These are phyloP conservation scores for Oreochromis tanganicae DNA, from an alignment of 2,113 vertebrate genomes.

Conservation along the genomic window DNA sequence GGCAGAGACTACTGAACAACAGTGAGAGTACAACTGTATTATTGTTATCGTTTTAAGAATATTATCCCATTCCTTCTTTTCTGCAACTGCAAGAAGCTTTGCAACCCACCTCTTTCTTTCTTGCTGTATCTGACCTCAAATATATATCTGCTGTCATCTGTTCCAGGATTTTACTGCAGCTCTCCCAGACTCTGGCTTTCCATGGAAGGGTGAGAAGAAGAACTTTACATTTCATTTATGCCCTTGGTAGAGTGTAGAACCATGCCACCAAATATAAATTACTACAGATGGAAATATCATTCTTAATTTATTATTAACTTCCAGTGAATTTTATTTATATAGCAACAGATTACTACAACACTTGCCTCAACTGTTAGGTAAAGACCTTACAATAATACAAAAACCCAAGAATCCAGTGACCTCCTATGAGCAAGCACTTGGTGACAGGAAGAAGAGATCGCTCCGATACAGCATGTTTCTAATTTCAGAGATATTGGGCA, in stretches of 20 bases:
- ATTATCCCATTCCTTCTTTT: not conserved
- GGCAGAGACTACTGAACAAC: not conserved
- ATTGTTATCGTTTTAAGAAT: not conserved
- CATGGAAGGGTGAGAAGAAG: not conserved
- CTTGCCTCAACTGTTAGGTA: not conserved
- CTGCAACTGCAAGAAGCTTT: not conserved
- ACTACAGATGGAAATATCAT: not conserved
- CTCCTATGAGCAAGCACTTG: not conserved
- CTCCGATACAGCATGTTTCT: not conserved
- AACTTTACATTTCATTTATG: not conserved
- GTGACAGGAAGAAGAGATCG: not conserved
- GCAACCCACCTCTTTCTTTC: not conserved
- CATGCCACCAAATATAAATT: not conserved
- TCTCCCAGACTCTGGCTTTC: not conserved
- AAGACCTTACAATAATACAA: not conserved
- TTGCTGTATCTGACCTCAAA: not conserved
- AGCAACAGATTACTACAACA: not conserved
- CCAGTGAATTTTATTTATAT: not conserved
- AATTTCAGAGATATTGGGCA: too few species aligned
- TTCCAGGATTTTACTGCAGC: not conserved
- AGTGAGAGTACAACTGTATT: not conserved
- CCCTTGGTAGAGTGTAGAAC: not conserved
- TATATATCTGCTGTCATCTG: not conserved
- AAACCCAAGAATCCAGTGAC: not conserved
- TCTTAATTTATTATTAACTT: not conserved